Base-by-base conservation (phyloP, 2,113 vertebrate genomes). In the Lophochroa leadbeateri region DNA sequence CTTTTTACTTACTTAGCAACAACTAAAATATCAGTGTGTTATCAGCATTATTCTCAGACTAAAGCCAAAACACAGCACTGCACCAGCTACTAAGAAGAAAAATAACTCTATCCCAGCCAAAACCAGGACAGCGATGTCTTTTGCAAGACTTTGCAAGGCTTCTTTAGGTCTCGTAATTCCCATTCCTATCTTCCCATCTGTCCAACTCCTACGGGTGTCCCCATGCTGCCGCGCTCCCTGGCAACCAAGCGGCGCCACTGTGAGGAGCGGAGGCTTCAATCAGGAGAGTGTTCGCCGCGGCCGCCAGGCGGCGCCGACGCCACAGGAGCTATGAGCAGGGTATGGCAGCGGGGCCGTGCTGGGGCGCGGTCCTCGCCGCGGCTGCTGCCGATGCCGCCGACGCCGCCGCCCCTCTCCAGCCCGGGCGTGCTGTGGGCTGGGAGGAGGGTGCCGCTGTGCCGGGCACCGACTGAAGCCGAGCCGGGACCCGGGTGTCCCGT, bases 131-230 rank as follows among this genome's bases (percentile, higher is more conserved):
- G 33, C 24, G 33, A 24, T 58, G 57, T 24, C 21, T 58, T 24
- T 10, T 35, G 33, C 9, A 58, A 58, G n/a, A 35, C 33, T 58
- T 7, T 35, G 57, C 18, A 1, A 12, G 60, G 12, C 31, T 53
- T 9, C 46, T 24, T 9, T 31, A 7, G 6, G 31, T 4, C 0
- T 4, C 17, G 6, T 3, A 20, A 64, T 21, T 68, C 43, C 67
- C 72, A 3, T 1, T 5, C 11, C 49, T 28, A 6, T 0, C 27
- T 1, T n/a, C 47, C 23, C 0, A 65, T 17, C 27, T 1, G 39
- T 7, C 50, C 75, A 43, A 0, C 43, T 71, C 31, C 20, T 25
- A 5, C 16, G 15, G 7, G 7, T 6, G 60, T 10, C 9, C 21
- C 5, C 28, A 58, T 2, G 74, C 21, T 18, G 85, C 47, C 17